Base-by-base conservation (phyloP, 2,113 vertebrate genomes). In the Apistogramma diplotaenia region DNA sequence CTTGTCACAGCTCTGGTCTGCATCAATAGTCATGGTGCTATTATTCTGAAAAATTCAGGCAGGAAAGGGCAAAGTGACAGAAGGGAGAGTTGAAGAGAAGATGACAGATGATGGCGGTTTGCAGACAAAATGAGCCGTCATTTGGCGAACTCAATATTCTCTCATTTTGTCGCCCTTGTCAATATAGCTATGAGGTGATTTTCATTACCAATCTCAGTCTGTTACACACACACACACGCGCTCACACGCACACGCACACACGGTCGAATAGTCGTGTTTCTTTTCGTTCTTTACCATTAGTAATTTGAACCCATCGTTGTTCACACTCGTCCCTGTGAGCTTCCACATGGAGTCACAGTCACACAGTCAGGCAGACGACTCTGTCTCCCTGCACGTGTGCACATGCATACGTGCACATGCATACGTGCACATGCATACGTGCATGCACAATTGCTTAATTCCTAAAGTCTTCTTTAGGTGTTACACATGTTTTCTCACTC, bases 11-110 rank as follows among this genome's bases (percentile, higher is more conserved):
- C 77, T 77, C 85, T 58, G 61, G 56, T 74, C 79, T 53, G 84
- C 85, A 82, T 87, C 89, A 37, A 81, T 87, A 78, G 70, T 65
- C 76, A 29, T 19, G 43, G 79, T 3, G n/a, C 76, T 55, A 51
- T 84, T 87, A 71, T 81, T 86, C 25, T 73, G 74, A 74, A 83
- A 74, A 71, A 27, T 61, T 29, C 21, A 1, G 25, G 7, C 37
- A 79, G 78, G 55, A 74, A 71, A 85, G 78, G 79, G 40, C 59
- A 21, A 67, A 23, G 15, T 29, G 71, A 78, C 59, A 53, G 67
- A 54, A 23, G 25, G 19, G 56, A 65, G 31, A 31, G 23, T 6
- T 11, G 79, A 15, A 35, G 71, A 72, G 76, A 56, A 49, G 55
- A 53, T 62, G 27, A 23, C 15, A 18, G 59, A 35, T 2, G 46